Percentiles rank a stretch among this genome's conserved stretches.
phyloP scores from a whole-genome alignment of 1,140 invertebrate genomes.

The Brachionus calyciflorus region DNA sequence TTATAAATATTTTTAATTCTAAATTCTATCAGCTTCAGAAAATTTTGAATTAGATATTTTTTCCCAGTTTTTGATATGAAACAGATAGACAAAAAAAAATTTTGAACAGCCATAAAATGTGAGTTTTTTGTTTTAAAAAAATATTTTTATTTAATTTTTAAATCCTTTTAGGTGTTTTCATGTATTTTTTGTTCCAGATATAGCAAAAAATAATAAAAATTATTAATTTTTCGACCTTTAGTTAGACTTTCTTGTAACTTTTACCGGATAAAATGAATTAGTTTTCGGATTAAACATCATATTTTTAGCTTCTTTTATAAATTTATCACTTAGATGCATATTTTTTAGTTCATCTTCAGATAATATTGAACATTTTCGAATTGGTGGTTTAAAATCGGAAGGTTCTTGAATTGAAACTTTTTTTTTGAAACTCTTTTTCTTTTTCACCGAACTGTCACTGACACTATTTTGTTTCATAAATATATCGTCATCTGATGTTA shows the following conservation, averaged over 20 bases:
- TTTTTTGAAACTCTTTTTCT: constrained; percentile 6
- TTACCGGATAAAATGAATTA: constrained; percentile 30
- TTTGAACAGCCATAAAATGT: too few relatives aligned
- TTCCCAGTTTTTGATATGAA: too few relatives aligned
- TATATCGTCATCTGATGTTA: neutral
- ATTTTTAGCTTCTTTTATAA: constrained; percentile 25
- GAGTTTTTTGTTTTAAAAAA: too few relatives aligned
- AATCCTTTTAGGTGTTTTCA: too few relatives aligned
- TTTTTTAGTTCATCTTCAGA: neutral
- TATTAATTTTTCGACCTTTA: neutral
- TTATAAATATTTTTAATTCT: too few relatives aligned
- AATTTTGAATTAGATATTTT: too few relatives aligned
- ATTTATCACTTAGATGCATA: constrained; percentile 16
- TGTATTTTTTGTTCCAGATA: too few relatives aligned
- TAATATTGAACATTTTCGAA: constrained; percentile 3
- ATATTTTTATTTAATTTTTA: too few relatives aligned
- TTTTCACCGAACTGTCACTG: neutral
- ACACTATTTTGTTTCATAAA: neutral
- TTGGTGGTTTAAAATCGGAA: too few relatives aligned
- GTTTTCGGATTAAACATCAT: constrained; percentile 16
- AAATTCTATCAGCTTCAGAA: too few relatives aligned
- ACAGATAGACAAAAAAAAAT: too few relatives aligned
- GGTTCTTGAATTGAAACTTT: neutral
- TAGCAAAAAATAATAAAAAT: too few relatives aligned
- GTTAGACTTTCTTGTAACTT: neutral